These are phyloP conservation scores for Rhingia campestris DNA, from an alignment of 2,888 invertebrate species.

Conservation along the genomic window DNA sequence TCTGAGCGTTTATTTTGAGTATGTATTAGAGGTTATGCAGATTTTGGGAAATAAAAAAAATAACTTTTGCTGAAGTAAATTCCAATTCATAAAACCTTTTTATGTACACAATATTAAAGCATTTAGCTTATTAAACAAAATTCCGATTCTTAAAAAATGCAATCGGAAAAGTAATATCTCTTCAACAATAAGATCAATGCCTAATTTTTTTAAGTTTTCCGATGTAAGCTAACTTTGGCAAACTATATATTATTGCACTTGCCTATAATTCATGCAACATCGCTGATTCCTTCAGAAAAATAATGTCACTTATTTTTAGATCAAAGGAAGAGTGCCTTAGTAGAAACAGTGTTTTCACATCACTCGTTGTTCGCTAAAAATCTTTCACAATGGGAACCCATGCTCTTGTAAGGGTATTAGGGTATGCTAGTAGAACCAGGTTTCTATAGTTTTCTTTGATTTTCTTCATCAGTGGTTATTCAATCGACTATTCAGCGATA, in stretches of 20 bases:
- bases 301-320: not conserved
- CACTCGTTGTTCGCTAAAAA: not conserved
- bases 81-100: too few species aligned
- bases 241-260: not conserved
- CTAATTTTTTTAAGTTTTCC: too few species aligned
- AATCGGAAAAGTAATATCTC: too few species aligned
- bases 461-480: not conserved
- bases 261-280: not conserved
- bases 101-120: too few species aligned
- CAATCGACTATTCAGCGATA: not conserved
- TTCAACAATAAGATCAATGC: too few species aligned
- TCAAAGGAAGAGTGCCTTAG: not conserved
- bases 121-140: too few species aligned
- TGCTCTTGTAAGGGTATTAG: not conserved
- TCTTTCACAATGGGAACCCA: not conserved
- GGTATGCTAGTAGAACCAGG: not conserved
- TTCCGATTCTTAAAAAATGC: too few species aligned
- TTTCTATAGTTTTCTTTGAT: slow-evolving; percentile 7
- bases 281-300: not conserved
- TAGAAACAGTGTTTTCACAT: not conserved
- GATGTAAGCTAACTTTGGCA: too few species aligned
- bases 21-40: too few species aligned
- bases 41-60: too few species aligned
- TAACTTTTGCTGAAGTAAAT: too few species aligned
- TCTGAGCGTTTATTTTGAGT: too few species aligned